phyloP scores from a whole-genome alignment of 2,113 vertebrate species.

The Chascanopsetta lugubris region DNA sequence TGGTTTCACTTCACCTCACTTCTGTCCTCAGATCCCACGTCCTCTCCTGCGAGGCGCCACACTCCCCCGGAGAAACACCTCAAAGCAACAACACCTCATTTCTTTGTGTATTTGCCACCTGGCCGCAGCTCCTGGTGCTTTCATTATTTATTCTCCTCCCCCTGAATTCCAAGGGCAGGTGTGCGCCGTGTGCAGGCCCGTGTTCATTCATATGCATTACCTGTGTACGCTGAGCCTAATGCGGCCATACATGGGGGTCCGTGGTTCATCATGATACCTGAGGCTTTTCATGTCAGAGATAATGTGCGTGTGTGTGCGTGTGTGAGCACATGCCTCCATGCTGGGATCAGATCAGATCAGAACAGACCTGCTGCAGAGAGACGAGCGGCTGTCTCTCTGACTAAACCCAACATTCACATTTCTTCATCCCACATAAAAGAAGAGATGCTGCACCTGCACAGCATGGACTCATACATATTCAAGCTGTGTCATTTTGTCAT shows the following conservation, averaged over 20 bases:
- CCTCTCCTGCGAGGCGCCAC: conserved; percentile 13
- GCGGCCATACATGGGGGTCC: conserved; percentile 1
- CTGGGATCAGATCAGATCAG: conserved; percentile 1
- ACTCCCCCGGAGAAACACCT: conserved; percentile 10
- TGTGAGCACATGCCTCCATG: background rate
- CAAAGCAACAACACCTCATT: conserved; percentile 13
- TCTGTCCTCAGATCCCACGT: conserved; percentile 2
- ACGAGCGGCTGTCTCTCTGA: conserved; percentile 12
- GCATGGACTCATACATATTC: no score
- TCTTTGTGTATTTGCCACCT: conserved; percentile 30
- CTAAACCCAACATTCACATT: background rate
- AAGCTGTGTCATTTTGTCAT: no score
- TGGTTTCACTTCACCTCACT: no score
- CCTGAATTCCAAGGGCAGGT: conserved; percentile 24
- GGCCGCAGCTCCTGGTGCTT: conserved; percentile 4
- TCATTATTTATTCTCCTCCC: conserved; percentile 8
- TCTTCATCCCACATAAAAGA: background rate
- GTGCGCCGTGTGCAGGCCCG: background rate
- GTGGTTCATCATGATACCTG: conserved; percentile 14
- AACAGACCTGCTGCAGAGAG: background rate
- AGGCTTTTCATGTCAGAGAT: conserved; percentile 9
- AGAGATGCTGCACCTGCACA: background rate
- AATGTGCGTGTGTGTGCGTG: background rate
- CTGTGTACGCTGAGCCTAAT: conserved; percentile 3
- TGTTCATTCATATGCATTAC: conserved; percentile 20